Evolutionary conservation across 2,113 vertebrate species (phyloP), one percentile per base, ranked within the genome.

Genomic region (Oryzias javanicus): DNA sequence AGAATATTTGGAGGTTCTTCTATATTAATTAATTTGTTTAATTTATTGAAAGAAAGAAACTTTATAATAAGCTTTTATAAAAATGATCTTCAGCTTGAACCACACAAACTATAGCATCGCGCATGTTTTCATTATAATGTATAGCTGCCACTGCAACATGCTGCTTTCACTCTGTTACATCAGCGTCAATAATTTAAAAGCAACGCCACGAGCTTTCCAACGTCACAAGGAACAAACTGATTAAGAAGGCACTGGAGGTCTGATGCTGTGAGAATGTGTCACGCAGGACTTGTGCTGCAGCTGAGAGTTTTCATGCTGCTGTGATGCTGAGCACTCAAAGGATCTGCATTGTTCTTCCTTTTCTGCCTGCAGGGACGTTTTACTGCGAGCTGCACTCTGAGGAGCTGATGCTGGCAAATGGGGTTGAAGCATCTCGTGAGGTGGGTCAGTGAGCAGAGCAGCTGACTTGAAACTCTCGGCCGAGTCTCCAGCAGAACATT

Each of bases 341-440:
- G 7, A 42, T 14, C 3, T 19, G 17, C 25, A 51, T 5, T 42
- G 4, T 15, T 68, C 15, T 83, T 50, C 54, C 56, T 50, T 67
- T 45, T 70, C 41, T 58, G 6, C 46, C 67, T 70, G 61, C 79
- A 93, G 92, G 90, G 79, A 89, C 64, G 24, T 92, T 93, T 75
- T 92, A 83, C 83, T 93, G 91, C 1, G 90, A 91, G 68, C 86
- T 86, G 71, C 91, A 93, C 78, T 85, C 89, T 0, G 90, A 92
- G 42, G 85, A 89, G 8, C 61, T 78, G 57, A 54, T 72, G 41
- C 51, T 72, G 48, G 56, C n/a, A 22, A 70, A 62, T 24, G 44
- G 52, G 18, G 48, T 73, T 45, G 76, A 72, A 55, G 22, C 64
- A 3, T 67, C 72, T 20, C 48, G 24, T 57, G 42, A 84, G 86